Percentiles rank a stretch among this genome's conserved stretches.
These are phyloP conservation scores for Xerus inauris DNA, from an alignment of 2,113 vertebrate species.

Conservation along the genomic window DNA sequence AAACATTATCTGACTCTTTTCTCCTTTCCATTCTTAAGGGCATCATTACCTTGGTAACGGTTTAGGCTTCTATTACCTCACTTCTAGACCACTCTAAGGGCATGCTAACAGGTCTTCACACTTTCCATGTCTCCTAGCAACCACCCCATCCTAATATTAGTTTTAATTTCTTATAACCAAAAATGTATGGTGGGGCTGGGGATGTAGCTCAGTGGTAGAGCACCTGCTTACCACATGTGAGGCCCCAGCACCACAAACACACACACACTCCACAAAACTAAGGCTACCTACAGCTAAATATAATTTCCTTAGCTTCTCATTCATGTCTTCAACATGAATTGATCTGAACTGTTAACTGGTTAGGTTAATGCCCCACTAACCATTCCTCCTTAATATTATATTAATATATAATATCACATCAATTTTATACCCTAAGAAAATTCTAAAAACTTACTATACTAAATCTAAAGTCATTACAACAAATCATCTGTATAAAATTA, in stretches of 20 bases:
- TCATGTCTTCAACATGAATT: not conserved
- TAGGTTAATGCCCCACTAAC: conserved; percentile 23
- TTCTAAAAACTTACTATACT: not conserved
- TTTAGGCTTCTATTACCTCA: not conserved
- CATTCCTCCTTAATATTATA: conserved; percentile 34
- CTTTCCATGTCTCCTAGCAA: conserved; percentile 8
- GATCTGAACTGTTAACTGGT: conserved; percentile 19
- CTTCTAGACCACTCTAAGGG: not conserved
- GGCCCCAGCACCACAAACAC: too few relatives aligned
- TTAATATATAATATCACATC: not conserved
- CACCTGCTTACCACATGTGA: too few relatives aligned
- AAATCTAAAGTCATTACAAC: conserved; percentile 30
- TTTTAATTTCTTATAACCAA: conserved; percentile 49
- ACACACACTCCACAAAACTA: too few relatives aligned
- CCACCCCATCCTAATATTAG: not conserved
- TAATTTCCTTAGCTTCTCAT: conserved; percentile 16
- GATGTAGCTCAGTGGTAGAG: too few relatives aligned
- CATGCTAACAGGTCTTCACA: conserved; percentile 15
- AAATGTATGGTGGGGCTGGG: not conserved
- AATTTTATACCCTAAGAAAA: conserved; percentile 37
- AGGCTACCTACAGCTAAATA: not conserved
- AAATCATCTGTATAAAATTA: conserved; percentile 17
- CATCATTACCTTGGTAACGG: conserved; percentile 8
- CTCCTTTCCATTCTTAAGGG: conserved; percentile 31
- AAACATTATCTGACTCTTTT: conserved; percentile 20